Evolutionary conservation across 2,888 invertebrate genomes (phyloP), one percentile per base, ranked within the genome.

Genomic region (Coronaproctus castanopsis): DNA sequence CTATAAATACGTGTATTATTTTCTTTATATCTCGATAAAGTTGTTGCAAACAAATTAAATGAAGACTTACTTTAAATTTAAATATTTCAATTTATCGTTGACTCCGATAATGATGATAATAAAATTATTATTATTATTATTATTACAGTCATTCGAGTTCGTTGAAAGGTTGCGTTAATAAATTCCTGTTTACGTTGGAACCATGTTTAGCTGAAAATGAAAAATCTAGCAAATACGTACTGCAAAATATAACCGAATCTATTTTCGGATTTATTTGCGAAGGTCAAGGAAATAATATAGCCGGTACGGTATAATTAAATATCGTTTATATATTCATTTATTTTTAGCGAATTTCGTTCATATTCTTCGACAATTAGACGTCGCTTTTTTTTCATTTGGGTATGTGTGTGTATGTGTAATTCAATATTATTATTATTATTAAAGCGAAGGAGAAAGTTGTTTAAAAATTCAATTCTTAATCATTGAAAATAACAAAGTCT

Each of bases 261-360:
- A 72, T 87, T 1, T 73, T 82, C 0, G 78, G 81, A 64, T 88
- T 88, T 68, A 74, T 84, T 22, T 88, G 88, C 68, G 80, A 76
- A 67, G 86, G 87, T 66, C 85, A 86, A 65, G 87, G 87, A 8
- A 87, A 87, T 69, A 79, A 87, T 65, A 83, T 88, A 66, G 87
- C 87, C 0, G 73, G 85, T 85, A 70, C 76, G 82, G 77, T 62
- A n/a, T n/a, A n/a, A n/a, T n/a, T n/a, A n/a, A n/a, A n/a, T n/a
- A n/a, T n/a, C n/a, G n/a, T n/a, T n/a, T n/a, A n/a, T 5, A 50
- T 10, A 22, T 22, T n/a, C 22, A 36, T 19, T 57, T 23, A 2
- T 22, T 18, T 56, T 56, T n/a, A 10, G 24, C 21, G 8, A 36
- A n/a, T 36, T 18, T 55, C n/a, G n/a, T n/a, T n/a, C 1, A 60